Base-by-base conservation (phyloP, 2,888 invertebrate species). In the Phengaris arion region DNA sequence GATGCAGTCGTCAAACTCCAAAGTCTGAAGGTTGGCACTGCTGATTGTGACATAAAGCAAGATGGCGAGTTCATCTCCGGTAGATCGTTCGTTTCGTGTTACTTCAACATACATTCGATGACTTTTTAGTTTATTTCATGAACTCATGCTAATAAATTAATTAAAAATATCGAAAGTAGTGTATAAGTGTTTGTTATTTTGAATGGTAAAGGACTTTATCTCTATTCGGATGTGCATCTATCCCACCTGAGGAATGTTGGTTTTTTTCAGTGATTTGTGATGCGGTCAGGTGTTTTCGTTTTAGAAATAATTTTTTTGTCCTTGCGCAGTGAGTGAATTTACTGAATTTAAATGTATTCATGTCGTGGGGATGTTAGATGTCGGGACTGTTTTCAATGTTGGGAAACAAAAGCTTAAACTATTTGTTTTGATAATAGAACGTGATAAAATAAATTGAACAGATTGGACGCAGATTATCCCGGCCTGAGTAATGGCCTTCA, bases 401-500 rank as follows among this genome's bases (percentile, higher is more conserved):
- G 91, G 91, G 86, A 92, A 91, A 92, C 92, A 92, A 89, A 92
- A 90, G 90, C 90, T 83, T 92, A 88, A 93, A 93, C 91, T 92
- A 89, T 92, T 93, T 94, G 93, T 94, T 94, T 94, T 93, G 92
- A 90, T 90, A 72, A 22, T 72, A 89, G 86, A 87, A 83, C 85
- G 89, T 87, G 90, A 85, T 88, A 89, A 86, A 90, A 84, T 88
- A 87, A 88, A 89, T 87, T 88, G 85, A 88, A 86, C 90, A 92
- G 93, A 93, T 93, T 89, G 92, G 91, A 90, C 87, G 91, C 91
- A 90, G 91, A 89, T 92, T 90, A 90, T 93, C 89, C 89, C 91
- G 90, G 94, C 92, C 93, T 88, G 94, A 95, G 94, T 94, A 88
- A 96, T 96, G 96, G 96, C 96, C 95, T 96, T 96, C 95, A 96